These are phyloP conservation scores for Acropora yongei DNA, from an alignment of 64 coral and sea anemone genomes.

Conservation along the genomic window DNA sequence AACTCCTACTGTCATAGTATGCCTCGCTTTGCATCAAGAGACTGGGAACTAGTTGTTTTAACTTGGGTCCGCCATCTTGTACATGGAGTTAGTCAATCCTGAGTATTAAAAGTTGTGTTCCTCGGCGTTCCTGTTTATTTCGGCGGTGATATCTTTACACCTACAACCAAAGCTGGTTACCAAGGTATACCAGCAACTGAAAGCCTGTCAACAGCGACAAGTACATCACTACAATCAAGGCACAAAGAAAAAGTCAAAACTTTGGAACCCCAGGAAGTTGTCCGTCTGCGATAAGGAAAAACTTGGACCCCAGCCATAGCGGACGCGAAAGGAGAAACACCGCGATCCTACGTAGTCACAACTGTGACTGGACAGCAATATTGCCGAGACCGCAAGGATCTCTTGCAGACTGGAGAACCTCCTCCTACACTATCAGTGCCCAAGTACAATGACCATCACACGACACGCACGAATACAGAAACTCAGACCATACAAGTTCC, in stretches of 20 bases:
- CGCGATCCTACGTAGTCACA: slow-evolving; percentile 64
- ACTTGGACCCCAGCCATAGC: neutral
- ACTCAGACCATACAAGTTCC: too few species aligned
- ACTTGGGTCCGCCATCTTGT: too few species aligned
- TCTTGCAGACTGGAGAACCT: too few species aligned
- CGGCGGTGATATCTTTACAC: too few species aligned
- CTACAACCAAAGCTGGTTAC: neutral
- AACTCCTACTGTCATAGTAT: too few species aligned
- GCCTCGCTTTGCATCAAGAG: too few species aligned
- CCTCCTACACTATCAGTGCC: neutral
- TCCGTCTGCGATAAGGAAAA: neutral
- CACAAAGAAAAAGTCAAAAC: neutral
- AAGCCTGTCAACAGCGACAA: neutral
- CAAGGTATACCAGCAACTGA: neutral
- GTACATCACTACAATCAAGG: slow-evolving; percentile 9
- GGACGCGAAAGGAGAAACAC: slow-evolving; percentile 38
- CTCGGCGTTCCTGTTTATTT: too few species aligned
- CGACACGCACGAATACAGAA: too few species aligned
- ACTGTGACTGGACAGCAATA: slow-evolving; percentile 46
- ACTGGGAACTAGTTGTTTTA: too few species aligned
- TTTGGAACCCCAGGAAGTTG: slow-evolving; percentile 3
- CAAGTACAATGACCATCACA: neutral
- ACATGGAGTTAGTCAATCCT: too few species aligned
- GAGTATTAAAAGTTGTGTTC: too few species aligned
- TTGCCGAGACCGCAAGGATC: too few species aligned